Conservation (phyloP, 2,113 vertebrate species). For the Hippotragus niger region DNA sequence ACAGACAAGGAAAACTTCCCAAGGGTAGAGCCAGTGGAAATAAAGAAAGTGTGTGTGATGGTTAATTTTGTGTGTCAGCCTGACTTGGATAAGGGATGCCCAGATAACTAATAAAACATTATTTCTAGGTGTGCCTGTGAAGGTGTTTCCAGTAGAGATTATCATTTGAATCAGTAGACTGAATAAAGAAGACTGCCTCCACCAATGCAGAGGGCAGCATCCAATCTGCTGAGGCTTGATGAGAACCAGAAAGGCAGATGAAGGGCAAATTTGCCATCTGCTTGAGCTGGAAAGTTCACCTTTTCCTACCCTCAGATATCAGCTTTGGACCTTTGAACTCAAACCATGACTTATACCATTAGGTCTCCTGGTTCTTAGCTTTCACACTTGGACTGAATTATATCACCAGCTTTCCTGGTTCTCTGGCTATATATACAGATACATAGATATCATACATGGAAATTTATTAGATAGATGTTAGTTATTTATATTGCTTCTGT, state of each 20-base stretch:
- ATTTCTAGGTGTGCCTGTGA: neutral
- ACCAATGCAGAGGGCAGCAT: neutral
- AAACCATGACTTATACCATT: neutral
- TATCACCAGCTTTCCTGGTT: neutral
- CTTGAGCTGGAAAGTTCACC: neutral
- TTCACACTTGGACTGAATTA: neutral
- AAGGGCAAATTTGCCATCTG: neutral
- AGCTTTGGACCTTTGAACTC: neutral
- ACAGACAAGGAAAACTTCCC: neutral
- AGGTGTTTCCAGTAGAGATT: neutral
- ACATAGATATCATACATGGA: neutral
- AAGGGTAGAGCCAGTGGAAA: neutral
- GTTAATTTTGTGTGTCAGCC: neutral
- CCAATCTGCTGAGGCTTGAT: neutral
- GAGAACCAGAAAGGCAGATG: neutral
- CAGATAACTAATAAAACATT: neutral
- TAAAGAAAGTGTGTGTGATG: neutral
- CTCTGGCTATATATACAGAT: neutral
- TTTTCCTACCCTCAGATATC: neutral
- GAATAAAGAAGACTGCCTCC: neutral
- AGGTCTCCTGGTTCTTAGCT: neutral
- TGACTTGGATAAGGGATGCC: neutral
- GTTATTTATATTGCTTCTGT: neutral
- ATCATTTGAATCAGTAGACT: neutral
- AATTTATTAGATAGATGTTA: neutral